Base-by-base conservation (phyloP, 1,140 invertebrate genomes). In the Calliopsis andreniformis region DNA sequence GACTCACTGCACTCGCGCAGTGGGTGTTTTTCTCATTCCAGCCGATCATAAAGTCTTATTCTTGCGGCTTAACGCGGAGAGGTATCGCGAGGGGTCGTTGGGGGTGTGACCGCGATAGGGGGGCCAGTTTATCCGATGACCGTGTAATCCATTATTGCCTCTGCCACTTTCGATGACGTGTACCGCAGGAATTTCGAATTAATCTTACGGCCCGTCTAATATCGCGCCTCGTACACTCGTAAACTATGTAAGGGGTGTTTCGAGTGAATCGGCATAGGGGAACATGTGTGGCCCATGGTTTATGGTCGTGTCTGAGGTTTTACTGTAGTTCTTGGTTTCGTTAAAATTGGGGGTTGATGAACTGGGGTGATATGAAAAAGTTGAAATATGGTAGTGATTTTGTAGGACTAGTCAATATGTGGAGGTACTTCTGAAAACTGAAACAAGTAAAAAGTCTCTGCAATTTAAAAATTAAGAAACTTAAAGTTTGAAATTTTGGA, bases 121-220 rank as follows among this genome's bases (percentile, higher is more conserved):
- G 84, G 76, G 59, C 32, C 64, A 45, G 62, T 75, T 69, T 70
- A 79, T 79, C 77, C 82, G 78, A 78, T 76, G 84, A 79, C 83
- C 78, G 79, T 82, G 81, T 80, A 86, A 89, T 89, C 86, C 84
- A 89, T 89, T 89, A 89, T 87, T 87, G 66, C 80, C 23, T 64
- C 39, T 63, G 80, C 77, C 84, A 84, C 76, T 83, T 78, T 56
- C 79, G 80, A 88, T 84, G 80, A 80, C 73, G 70, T 66, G 80
- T 70, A 82, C 72, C 72, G 51, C 79, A 30, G 63, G 68, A 82
- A 82, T 82, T 39, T 70, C 62, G 67, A 81, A 82, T 81, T 82
- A 69, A 82, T 82, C 79, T 76, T 51, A 16, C 61, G 47, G 16
- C 12, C 58, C 42, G 53, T 80, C 79, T 53, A 61, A 81, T 77